Evolutionary conservation across 92 coral and sea anemone genomes (phyloP).

Genomic region (Parazoanthus darwini): DNA sequence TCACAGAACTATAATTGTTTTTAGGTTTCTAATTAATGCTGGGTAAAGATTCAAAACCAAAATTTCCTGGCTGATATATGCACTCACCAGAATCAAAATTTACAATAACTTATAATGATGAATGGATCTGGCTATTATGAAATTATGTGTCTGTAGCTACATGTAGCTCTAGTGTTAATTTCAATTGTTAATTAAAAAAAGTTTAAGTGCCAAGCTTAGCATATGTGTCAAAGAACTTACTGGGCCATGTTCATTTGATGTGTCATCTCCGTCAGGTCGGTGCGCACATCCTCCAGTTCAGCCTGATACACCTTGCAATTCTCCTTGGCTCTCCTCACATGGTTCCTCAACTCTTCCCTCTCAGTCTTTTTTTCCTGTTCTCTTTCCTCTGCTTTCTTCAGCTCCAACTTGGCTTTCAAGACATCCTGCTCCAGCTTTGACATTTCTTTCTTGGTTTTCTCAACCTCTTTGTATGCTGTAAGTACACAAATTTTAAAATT

Average conservation of each 20-base stretch:
- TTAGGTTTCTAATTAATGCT: too few species aligned
- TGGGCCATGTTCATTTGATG: slow-evolving; percentile 81
- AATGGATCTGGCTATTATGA: too few species aligned
- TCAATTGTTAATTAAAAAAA: too few species aligned
- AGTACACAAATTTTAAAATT: neutral
- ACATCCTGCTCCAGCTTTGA: slow-evolving; percentile 60
- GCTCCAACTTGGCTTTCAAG: slow-evolving; percentile 65
- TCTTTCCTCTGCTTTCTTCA: slow-evolving; percentile 73
- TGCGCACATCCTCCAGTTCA: slow-evolving; percentile 81
- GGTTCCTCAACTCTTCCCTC: slow-evolving; percentile 65
- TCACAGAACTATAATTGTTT: too few species aligned
- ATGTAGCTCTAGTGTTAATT: too few species aligned
- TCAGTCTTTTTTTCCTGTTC: slow-evolving; percentile 59
- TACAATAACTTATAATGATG: too few species aligned
- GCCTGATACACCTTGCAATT: slow-evolving; percentile 57
- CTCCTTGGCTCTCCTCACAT: slow-evolving; percentile 72
- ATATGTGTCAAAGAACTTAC: slow-evolving; percentile 45
- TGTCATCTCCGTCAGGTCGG: slow-evolving; percentile 75
- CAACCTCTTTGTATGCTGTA: slow-evolving; percentile 48
- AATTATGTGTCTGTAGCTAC: too few species aligned
- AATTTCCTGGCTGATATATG: too few species aligned
- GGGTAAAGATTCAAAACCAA: too few species aligned
- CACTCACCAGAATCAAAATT: too few species aligned
- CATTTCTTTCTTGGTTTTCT: slow-evolving; percentile 66
- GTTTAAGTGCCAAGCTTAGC: too few species aligned